Percentiles rank a stretch among this genome's conserved stretches.
Conservation (phyloP, 2,113 vertebrate genomes). For the Dasypus novemcinctus region DNA sequence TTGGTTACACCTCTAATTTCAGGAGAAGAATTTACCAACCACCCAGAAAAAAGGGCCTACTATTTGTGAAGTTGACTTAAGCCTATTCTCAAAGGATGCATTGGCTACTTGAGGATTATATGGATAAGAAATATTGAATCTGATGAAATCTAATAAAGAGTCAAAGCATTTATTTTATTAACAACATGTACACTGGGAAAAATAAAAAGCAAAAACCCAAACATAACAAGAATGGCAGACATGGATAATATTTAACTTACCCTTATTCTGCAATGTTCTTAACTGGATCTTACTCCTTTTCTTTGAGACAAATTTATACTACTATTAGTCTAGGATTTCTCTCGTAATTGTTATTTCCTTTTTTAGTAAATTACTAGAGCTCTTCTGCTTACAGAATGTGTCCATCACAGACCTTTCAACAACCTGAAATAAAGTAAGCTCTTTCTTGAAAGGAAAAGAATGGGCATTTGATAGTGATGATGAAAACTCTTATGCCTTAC, state of each 20-base stretch:
- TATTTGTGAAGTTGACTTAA: background rate
- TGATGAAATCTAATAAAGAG: background rate
- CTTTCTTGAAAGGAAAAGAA: conserved; percentile 41
- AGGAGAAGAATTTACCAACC: background rate
- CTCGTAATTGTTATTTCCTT: background rate
- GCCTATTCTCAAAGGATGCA: background rate
- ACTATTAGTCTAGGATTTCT: background rate
- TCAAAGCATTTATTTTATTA: background rate
- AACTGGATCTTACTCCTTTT: background rate
- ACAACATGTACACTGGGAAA: background rate
- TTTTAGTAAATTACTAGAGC: background rate
- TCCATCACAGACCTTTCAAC: background rate
- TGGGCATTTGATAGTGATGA: conserved; percentile 27
- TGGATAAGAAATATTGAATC: background rate
- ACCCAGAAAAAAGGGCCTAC: background rate
- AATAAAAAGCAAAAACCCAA: background rate
- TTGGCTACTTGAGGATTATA: background rate
- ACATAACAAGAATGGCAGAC: background rate
- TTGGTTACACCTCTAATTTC: background rate
- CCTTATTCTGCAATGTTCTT: background rate
- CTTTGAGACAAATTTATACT: background rate
- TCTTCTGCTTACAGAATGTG: background rate
- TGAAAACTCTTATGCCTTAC: background rate
- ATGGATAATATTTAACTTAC: background rate
- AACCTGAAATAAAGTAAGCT: conserved; percentile 1